Base-by-base conservation (phyloP, 2,797 vertebrate genomes). In the Cichlasoma orientale region DNA sequence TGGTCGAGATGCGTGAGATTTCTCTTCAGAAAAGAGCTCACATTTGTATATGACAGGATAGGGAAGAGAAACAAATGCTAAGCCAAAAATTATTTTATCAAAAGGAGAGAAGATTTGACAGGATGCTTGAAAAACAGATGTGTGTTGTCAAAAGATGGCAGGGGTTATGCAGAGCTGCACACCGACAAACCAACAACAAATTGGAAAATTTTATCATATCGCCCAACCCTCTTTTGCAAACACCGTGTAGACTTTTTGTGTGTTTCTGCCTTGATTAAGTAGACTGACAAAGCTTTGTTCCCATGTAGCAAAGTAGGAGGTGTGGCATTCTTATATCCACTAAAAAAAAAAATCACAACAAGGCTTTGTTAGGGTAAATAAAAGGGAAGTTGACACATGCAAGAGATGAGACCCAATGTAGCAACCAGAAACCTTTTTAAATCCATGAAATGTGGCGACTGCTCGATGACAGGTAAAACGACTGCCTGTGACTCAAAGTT, bases 41-140 rank as follows among this genome's bases (percentile, higher is more conserved):
- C 7, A 44, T 66, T 31, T 29, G 18, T 31, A 59, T 63, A 47
- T 80, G 77, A 82, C 61, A 74, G 29, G 50, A 63, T 36, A 41
- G 66, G 44, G 57, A 72, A 71, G 44, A 7, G 19, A 73, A 80
- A 77, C 72, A 71, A 57, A 38, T 50, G 31, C 23, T 38, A 56
- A 72, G 54, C 2, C 29, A 27, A 56, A 56, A 56, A 29, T 54
- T 29, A 18, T 59, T 44, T 38, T 44, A 68, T 52, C 72, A 23
- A 19, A 56, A 56, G 56, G 14, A 63, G 4, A 59, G 10, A 72
- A 41, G 21, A 29, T 68, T 68, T 68, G 53, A 72, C 21, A 29
- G 54, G 58, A 77, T 79, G 33, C 27, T n/a, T 50, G 61, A 27
- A 29, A 50, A 68, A 68, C 25, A 29, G 1, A 57, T 72, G 6